Conservation (phyloP, 2,888 invertebrate genomes). For the Noctua janthina region DNA sequence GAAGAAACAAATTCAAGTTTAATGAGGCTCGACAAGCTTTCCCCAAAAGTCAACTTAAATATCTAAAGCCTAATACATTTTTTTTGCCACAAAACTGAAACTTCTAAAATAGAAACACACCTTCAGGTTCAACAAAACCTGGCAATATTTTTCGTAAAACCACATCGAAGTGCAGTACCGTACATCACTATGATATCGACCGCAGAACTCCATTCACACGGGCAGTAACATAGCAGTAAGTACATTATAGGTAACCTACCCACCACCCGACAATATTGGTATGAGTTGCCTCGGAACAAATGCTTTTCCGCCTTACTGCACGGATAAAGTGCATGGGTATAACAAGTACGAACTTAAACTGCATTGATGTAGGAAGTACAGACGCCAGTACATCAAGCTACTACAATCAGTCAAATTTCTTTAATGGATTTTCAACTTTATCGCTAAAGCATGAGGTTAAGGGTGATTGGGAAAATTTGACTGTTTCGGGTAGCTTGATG, state of each 20-base stretch:
- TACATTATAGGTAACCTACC: constrained; percentile 58
- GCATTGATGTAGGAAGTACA: not conserved
- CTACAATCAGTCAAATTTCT: no score
- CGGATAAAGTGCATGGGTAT: constrained; percentile 24
- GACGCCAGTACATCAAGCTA: no score
- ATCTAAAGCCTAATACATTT: no score
- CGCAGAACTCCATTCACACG: constrained; percentile 79
- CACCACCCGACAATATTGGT: constrained; percentile 43
- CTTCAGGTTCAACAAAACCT: not conserved
- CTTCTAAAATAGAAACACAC: not conserved
- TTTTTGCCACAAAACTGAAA: no score
- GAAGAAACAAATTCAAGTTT: not conserved
- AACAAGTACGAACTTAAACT: not conserved
- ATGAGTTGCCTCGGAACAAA: constrained; percentile 53
- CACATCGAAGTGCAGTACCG: constrained; percentile 54
- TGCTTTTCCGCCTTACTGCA: constrained; percentile 36
- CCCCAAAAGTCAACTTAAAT: no score
- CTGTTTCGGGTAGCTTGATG: no score
- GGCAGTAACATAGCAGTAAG: constrained; percentile 51
- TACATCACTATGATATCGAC: constrained; percentile 81
- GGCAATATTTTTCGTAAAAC: not conserved
- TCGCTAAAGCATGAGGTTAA: no score
- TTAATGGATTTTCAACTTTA: no score
- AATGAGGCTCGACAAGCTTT: not conserved
- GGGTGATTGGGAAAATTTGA: no score